Base-by-base conservation (phyloP, 2,888 invertebrate species). In the Cecidostiba fungosa region DNA sequence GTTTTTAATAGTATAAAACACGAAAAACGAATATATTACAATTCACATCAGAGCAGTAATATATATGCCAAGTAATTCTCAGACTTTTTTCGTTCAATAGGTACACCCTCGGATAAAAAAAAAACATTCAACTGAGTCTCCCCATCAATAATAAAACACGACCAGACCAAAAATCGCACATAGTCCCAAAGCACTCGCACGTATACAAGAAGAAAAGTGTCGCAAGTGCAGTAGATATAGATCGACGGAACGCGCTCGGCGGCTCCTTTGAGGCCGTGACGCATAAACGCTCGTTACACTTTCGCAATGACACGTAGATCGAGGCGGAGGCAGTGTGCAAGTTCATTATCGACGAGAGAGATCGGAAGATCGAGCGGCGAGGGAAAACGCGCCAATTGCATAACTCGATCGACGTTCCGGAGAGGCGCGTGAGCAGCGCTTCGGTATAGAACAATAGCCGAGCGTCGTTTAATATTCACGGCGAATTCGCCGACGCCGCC, bases 321-420 rank as follows among this genome's bases (percentile, higher is more conserved):
- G n/a, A 54, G n/a, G 43, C 43, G 19, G 32, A 54, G 54, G n/a
- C 59, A 43, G 78, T 16, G 26, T 19, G 73, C 62, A 81, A 82
- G 82, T 76, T 76, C 47, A 76, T 82, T 82, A 82, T 82, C 82
- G 76, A 69, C 1, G 69, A 19, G 50, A 50, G 82, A 81, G 80
- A 81, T 72, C 59, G 43, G 69, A 69, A 81, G 81, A 36, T 50
- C 50, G 23, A 29, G 36, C 4, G 19, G 29, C 32, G 32, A 36
- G 36, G 19, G 36, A 32, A 47, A 32, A 12, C 16, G 19, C 16
- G 6, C 23, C 39, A 26, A 39, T 74, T 76, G 76, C 76, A 47
- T 29, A 76, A 74, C 43, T 76, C 66, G 66, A 82, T 73, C 72
- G 76, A 66, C 69, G 54, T 32, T 10, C 36, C 39, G 36, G 39